Evolutionary conservation across 2,797 vertebrate genomes (phyloP), one percentile per base, ranked within the genome.

Genomic region (Smutsia gigantea): DNA sequence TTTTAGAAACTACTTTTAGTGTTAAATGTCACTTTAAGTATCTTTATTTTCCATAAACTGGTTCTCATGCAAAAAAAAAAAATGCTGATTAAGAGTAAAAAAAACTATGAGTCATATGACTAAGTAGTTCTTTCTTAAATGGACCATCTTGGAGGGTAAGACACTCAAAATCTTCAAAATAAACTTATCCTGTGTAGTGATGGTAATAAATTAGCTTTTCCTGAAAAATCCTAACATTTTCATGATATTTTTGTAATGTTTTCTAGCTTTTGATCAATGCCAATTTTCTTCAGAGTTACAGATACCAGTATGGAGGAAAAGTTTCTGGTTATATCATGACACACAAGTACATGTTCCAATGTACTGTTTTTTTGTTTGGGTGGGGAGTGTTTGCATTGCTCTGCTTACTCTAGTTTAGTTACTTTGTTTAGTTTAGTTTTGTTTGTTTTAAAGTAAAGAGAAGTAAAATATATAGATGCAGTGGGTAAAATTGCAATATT

Each of bases 391-490:
- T 89, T 69, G 9, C 23, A 49, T 78, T 74, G 3, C 61, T 72
- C 71, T 29, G 5, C 11, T 37, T 55, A 77, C 11, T 49, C 63
- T 57, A 89, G 5, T 31, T 55, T 64, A 92, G 21, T 17, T 31
- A 85, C 34, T 61, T 51, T 79, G 37, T 66, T 72, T 93, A 69
- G 14, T 29, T 53, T 55, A 18, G 6, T 55, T 53, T 63, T 84
- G 49, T 83, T 74, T 49, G 11, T 61, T 77, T 93, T 93, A 19
- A 90, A 19, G 11, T 51, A 69, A 95, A 93, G 84, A 94, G 34
- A 96, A 0, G 0, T 10, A 7, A 57, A 51, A 71, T 49, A 66
- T 0, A 55, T 4, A 90, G 15, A 53, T 69, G 37, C 19, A 92
- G 84, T 64, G 46, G 46, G 46, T 46, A 46, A 46, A 46, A 46